These are phyloP conservation scores for Serripes groenlandicus DNA, from an alignment of 2,888 invertebrate genomes.

Conservation along the genomic window DNA sequence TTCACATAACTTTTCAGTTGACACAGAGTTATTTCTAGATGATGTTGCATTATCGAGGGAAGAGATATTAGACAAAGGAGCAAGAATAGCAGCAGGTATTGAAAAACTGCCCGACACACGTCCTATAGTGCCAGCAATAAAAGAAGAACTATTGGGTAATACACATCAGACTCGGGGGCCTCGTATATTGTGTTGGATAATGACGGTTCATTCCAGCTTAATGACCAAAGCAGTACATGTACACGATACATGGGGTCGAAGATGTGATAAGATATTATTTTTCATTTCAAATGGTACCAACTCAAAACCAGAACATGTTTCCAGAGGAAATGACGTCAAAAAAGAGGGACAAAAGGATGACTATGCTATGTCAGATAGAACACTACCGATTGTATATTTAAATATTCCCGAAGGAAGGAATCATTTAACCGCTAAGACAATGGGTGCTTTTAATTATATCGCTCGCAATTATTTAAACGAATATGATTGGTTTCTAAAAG, in stretches of 20 bases:
- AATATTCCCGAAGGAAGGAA: slow-evolving; percentile 89
- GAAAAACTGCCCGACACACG: no score
- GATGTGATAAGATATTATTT: slow-evolving; percentile 88
- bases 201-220: slow-evolving; percentile 97
- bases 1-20: no score
- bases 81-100: no score
- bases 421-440: slow-evolving; percentile 98
- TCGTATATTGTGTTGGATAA: slow-evolving; percentile 97
- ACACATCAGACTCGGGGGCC: no score
- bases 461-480: slow-evolving; percentile 93
- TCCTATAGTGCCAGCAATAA: no score
- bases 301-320: background rate
- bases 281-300: slow-evolving; percentile 84
- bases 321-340: background rate
- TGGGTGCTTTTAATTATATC: slow-evolving; percentile 95
- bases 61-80: no score
- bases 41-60: no score
- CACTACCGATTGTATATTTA: background rate
- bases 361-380: background rate
- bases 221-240: slow-evolving; percentile 95
- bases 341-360: background rate
- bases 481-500: slow-evolving; percentile 98
- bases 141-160: no score
- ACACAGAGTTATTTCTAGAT: no score
- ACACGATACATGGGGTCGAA: slow-evolving; percentile 97